phyloP scores from a whole-genome alignment of 2,888 invertebrate genomes.

The Cepaea hortensis region DNA sequence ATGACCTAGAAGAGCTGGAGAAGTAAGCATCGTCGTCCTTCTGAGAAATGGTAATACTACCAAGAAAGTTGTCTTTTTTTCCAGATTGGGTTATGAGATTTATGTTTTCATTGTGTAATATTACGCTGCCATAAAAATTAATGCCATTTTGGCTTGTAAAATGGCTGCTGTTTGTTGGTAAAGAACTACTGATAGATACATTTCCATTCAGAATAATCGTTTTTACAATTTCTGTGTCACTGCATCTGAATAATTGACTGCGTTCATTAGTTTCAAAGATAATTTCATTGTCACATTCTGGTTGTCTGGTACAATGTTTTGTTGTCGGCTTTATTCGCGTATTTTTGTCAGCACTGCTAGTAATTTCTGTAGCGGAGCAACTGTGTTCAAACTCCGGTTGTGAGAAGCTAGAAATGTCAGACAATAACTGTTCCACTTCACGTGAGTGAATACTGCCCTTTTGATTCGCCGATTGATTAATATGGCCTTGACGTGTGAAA shows the following conservation, averaged over 20 bases:
- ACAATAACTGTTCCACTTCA: background rate
- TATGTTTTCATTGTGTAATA: no score
- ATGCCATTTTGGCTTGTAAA: background rate
- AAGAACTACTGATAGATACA: background rate
- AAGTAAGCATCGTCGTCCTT: constrained; percentile 31
- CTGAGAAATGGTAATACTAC: background rate
- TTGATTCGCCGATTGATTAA: background rate
- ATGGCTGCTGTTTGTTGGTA: background rate
- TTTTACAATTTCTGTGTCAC: background rate
- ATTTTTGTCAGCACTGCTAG: background rate
- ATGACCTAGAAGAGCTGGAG: constrained; percentile 24
- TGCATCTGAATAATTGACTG: background rate
- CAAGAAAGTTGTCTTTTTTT: no score
- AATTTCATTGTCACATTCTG: background rate
- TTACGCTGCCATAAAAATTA: background rate
- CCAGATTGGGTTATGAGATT: no score
- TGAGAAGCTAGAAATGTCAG: background rate
- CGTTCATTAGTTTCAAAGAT: background rate
- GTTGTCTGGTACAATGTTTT: background rate
- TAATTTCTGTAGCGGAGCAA: background rate
- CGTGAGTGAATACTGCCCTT: background rate
- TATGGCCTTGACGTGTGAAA: background rate
- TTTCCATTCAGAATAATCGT: background rate
- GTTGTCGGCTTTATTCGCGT: background rate
- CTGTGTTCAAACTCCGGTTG: background rate